Conservation (phyloP, 2,113 vertebrate genomes). For the Hucho hucho region DNA sequence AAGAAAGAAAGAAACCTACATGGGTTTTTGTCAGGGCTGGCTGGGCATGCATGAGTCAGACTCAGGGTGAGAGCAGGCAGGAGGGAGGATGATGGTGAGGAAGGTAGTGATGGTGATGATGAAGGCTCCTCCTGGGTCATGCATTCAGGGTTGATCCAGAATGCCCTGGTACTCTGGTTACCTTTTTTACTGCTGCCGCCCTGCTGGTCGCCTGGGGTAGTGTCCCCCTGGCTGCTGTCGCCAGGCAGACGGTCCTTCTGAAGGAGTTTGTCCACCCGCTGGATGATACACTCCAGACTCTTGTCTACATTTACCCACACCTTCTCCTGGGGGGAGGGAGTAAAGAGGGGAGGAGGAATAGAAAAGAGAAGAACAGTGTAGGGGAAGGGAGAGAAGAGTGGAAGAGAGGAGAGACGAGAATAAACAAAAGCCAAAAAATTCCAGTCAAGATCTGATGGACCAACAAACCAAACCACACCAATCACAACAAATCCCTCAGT, state of each 20-base stretch:
- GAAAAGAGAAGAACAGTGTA: background rate
- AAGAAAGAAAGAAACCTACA: slow-evolving; percentile 59
- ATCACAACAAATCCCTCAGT: too few relatives aligned
- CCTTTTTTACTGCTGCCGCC: slow-evolving; percentile 85
- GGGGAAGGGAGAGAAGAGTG: too few relatives aligned
- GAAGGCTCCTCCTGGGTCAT: slow-evolving; percentile 48
- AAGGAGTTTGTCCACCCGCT: slow-evolving; percentile 94
- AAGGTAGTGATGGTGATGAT: slow-evolving; percentile 57
- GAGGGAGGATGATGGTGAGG: slow-evolving; percentile 64
- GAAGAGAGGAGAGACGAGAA: background rate
- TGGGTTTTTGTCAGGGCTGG: slow-evolving; percentile 59
- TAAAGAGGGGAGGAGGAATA: background rate
- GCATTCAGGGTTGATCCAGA: slow-evolving; percentile 92
- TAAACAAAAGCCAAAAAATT: background rate
- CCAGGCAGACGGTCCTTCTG: slow-evolving; percentile 87
- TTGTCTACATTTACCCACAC: slow-evolving; percentile 98
- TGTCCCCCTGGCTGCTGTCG: slow-evolving; percentile 80
- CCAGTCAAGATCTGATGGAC: background rate
- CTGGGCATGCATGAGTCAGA: slow-evolving; percentile 76
- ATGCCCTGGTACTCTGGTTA: slow-evolving; percentile 82
- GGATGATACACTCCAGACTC: slow-evolving; percentile 96
- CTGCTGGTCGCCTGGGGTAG: slow-evolving; percentile 76
- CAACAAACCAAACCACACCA: too few relatives aligned
- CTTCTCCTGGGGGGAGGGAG: slow-evolving; percentile 82
- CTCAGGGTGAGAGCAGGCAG: slow-evolving; percentile 57